Evolutionary conservation across 1,140 invertebrate species (phyloP), one percentile per base, ranked within the genome.

Genomic region (Ladona fulva): DNA sequence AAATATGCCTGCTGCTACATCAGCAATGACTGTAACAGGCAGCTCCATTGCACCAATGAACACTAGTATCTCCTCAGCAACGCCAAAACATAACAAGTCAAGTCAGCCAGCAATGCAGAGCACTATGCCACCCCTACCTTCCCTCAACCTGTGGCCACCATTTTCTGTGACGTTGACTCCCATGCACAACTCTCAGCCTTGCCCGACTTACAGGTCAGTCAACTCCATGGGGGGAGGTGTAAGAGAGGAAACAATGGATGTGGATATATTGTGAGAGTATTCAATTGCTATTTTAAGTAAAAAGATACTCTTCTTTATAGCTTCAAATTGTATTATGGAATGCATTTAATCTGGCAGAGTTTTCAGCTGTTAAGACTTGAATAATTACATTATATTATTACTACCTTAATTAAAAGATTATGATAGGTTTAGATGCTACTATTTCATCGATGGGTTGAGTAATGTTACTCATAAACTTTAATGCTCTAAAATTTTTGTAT

Each of bases 101-200:
- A 37, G 29, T 37, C 29, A 37, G 29, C 29, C 24, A 75, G 25
- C 76, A 77, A 19, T 66, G 59, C 76, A 25, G 19, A 25, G 25
- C 74, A 16, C 52, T 66, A 19, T 66, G 52, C n/a, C 52, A 19
- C 52, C 52, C 52, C 3, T 66, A 3, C 52, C 52, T 5, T 66
- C 85, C 79, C 82, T 89, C 1, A 89, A 89, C 80, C 79, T 90
- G 7, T 90, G 89, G 89, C 87, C 90, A 1, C 88, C 89, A 1
- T 87, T 90, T 81, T 88, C 89, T 1, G 85, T 89, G 19, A 86
- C 86, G 12, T 81, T 89, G 7, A 86, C 88, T 11, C 83, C 87
- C 0, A 78, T 83, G 75, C 81, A 84, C 81, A 82, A 78, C 78
- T 82, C 85, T 77, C 81, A 85, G 80, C 81, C 81, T 37, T 83